Base-by-base conservation (phyloP, 2,797 vertebrate species). In the Loriculus beryllinus region DNA sequence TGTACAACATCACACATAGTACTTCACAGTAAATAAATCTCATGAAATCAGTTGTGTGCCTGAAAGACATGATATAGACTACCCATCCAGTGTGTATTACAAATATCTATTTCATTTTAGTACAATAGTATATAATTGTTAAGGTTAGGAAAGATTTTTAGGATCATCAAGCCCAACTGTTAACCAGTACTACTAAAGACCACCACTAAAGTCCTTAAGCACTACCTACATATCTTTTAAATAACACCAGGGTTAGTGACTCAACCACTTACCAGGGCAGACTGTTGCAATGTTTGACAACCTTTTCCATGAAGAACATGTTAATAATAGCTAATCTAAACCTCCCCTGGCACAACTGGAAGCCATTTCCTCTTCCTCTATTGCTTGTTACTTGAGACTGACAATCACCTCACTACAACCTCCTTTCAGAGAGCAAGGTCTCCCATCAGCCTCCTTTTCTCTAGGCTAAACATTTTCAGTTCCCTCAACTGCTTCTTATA, bases 21-120 rank as follows among this genome's bases (percentile, higher is more conserved):
- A 74, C 18, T 71, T 69, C 10, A 76, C 11, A 82, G 22, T 83
- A 78, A 92, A 96, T 39, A 25, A 77, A 82, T 75, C 85, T 59
- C 25, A 63, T 62, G 1, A 79, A 60, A 80, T 57, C 47, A 49
- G 26, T 57, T n/a, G 18, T 39, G 59, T 54, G 28, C n/a, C 64
- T 74, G 52, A 65, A 75, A 81, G 75, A 60, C 21, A 78, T 31
- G 21, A 37, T 26, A 48, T 7, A 76, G 37, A 19, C n/a, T 64
- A 86, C 29, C 59, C 49, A 82, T 47, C 37, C 52, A 54, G 37
- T 90, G 23, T 8, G 23, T 29, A 63, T 51, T 72, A 65, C 16
- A 63, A 82, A 64, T 19, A 87, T 16, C 51, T 20, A 40, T 42
- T 96, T 68, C 14, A 85, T 39, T 75, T 81, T 52, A 62, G 67